Evolutionary conservation across 2,888 invertebrate genomes (phyloP), one percentile per base, ranked within the genome.

Genomic region (Drosophila mimica): DNA sequence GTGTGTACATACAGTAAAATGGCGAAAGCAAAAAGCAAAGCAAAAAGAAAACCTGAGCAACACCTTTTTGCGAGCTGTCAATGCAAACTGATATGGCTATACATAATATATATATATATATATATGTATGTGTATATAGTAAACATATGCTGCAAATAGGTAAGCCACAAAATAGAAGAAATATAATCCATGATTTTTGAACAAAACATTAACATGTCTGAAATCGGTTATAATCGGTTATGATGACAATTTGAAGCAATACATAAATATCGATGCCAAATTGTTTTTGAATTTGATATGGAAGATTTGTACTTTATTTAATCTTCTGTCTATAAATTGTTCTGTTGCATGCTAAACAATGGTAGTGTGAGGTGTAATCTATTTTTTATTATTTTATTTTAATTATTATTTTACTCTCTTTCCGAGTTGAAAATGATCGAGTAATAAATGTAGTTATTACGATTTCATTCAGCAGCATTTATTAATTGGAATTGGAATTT

Each of bases 91-190:
- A 59, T 20, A 59, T 25, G 20, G 57, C 31, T 28, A 48, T 48
- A 30, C 6, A 17, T 15, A 17, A 30, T 28, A 30, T 20, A 31
- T 11, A 31, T 52, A n/a, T 11, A 20, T 52, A 30, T 28, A 30
- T 20, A 31, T 11, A 31, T 52, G n/a, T 11, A 20, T 52, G 30
- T 11, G n/a, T 52, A 31, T n/a, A 52, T 31, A 31, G 30, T 31
- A 31, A n/a, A 52, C n/a, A 33, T 20, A 20, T 33, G 20, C 64
- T 49, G 59, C 34, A 60, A 59, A 48, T 59, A 59, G 63, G 63
- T 64, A 64, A 64, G 63, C 63, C 13, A 36, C 13, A 34, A 58
- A 33, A 25, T 17, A 25, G 9, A 49, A 30, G 17, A 28, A 17
- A 28, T 30, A 30, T 62, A 25, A 62, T 57, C 57, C 7, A 40